These are phyloP conservation scores for Cabera pusaria DNA, from an alignment of 2,888 invertebrate species.

Conservation along the genomic window DNA sequence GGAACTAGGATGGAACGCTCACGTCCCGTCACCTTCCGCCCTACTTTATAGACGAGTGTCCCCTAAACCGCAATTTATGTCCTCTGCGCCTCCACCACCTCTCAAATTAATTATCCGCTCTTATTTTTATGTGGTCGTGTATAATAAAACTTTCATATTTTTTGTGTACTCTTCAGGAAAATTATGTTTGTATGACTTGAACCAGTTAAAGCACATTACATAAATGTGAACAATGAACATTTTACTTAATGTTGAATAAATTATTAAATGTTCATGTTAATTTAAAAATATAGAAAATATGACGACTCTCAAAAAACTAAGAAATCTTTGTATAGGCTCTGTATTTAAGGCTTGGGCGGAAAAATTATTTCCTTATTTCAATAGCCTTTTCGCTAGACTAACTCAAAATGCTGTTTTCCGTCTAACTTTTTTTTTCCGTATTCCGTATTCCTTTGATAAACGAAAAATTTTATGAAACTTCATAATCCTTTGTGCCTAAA, in stretches of 20 bases:
- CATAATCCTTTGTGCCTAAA: constrained; percentile 12
- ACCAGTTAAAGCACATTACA: too few species aligned
- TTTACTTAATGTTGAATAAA: too few species aligned
- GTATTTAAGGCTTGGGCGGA: constrained; percentile 10
- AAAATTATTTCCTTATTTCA: constrained; percentile 16
- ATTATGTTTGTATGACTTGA: too few species aligned
- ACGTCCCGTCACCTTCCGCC: constrained; percentile 66
- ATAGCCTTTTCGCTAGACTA: constrained; percentile 28
- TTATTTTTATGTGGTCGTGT: constrained; percentile 39
- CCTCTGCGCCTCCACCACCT: constrained; percentile 46
- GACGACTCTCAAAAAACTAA: too few species aligned
- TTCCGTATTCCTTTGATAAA: constrained; percentile 28
- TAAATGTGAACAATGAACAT: too few species aligned
- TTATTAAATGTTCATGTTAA: too few species aligned
- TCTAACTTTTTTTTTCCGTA: too few species aligned
- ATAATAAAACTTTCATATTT: constrained; percentile 39
- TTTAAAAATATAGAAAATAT: too few species aligned
- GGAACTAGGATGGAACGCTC: constrained; percentile 65
- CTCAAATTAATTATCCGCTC: constrained; percentile 50
- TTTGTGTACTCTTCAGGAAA: constrained; percentile 21
- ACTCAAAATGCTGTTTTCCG: constrained; percentile 26
- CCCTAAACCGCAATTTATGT: constrained; percentile 70
- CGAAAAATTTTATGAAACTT: constrained; percentile 23
- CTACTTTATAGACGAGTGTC: constrained; percentile 69
- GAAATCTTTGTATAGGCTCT: too few species aligned